A percentile compares a stretch with the other conserved stretches of the same genome.
Conservation (phyloP, 1,140 invertebrate species). For the Trinorchestia longiramus region DNA sequence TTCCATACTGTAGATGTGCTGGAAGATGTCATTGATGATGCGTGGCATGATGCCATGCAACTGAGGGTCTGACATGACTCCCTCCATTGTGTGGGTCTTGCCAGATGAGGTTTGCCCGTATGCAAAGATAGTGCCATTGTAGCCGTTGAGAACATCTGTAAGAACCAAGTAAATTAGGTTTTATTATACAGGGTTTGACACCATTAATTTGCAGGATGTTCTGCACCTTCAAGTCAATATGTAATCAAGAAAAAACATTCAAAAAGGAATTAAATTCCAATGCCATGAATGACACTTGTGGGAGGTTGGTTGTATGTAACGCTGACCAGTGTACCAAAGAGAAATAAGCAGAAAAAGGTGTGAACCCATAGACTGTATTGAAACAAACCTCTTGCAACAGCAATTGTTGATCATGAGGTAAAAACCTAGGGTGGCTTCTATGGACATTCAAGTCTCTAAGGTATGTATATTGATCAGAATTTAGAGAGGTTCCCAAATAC, state of each 20-base stretch:
- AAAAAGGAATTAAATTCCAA: background rate
- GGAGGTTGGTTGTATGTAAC: background rate
- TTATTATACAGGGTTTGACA: background rate
- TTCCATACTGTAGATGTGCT: conserved; percentile 99
- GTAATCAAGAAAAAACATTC: background rate
- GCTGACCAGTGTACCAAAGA: too few species aligned
- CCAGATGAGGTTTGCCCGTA: conserved; percentile 99
- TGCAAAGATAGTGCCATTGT: conserved; percentile 99
- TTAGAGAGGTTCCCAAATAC: too few species aligned
- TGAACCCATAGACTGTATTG: too few species aligned
- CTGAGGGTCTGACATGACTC: conserved; percentile 91
- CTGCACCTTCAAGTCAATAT: too few species aligned
- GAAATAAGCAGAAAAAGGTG: too few species aligned
- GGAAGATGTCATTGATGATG: conserved; percentile 99
- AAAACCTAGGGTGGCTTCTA: too few species aligned
- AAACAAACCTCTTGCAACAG: too few species aligned
- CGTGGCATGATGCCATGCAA: conserved; percentile 97
- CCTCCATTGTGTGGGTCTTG: conserved; percentile 99
- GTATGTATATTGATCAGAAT: too few species aligned
- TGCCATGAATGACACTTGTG: background rate
- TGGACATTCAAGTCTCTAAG: too few species aligned
- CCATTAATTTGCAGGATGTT: background rate
- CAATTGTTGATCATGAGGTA: too few species aligned
- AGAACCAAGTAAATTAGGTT: conserved; percentile 72
- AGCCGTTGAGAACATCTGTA: conserved; percentile 95